A percentile compares a stretch with the other conserved stretches of the same genome.
These are phyloP conservation scores for Bathynomus jamesi DNA, from an alignment of 1,140 invertebrate species.

Conservation along the genomic window DNA sequence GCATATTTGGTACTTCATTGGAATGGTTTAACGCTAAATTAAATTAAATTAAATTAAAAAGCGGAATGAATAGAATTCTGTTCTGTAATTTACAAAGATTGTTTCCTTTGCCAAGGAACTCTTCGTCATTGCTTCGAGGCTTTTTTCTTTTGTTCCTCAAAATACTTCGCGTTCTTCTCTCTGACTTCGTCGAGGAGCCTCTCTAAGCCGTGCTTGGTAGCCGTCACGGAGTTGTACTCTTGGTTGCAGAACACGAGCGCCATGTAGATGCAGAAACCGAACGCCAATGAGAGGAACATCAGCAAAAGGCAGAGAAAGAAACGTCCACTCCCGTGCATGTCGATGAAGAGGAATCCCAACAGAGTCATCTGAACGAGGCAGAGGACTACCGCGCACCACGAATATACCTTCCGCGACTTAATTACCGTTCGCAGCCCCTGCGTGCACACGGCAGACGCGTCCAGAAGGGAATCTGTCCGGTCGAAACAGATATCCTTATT, in stretches of 20 bases:
- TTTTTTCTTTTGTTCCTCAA: background rate
- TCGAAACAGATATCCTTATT: background rate
- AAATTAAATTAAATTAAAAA: no score
- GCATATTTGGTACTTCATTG: no score
- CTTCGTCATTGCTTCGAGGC: background rate
- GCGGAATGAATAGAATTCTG: no score
- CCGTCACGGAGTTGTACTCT: conserved; percentile 6
- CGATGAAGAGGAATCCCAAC: background rate
- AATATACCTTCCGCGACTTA: conserved; percentile 10
- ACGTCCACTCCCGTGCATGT: background rate
- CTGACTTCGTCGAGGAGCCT: conserved; percentile 10
- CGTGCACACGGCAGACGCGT: conserved; percentile 11
- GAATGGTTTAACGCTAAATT: no score
- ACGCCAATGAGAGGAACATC: conserved; percentile 6
- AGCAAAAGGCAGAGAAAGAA: conserved; percentile 1
- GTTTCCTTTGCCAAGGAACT: no score
- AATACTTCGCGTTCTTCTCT: conserved; percentile 10
- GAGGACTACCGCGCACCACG: background rate
- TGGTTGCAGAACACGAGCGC: conserved; percentile 3
- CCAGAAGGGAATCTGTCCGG: conserved; percentile 9
- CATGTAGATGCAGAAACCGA: conserved; percentile 8
- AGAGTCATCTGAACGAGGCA: conserved; percentile 3
- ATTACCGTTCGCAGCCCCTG: conserved; percentile 4
- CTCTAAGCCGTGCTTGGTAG: conserved; percentile 9
- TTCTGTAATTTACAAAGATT: no score